These are phyloP conservation scores for Eristalis intricaria DNA, from an alignment of 2,888 invertebrate species.

Conservation along the genomic window DNA sequence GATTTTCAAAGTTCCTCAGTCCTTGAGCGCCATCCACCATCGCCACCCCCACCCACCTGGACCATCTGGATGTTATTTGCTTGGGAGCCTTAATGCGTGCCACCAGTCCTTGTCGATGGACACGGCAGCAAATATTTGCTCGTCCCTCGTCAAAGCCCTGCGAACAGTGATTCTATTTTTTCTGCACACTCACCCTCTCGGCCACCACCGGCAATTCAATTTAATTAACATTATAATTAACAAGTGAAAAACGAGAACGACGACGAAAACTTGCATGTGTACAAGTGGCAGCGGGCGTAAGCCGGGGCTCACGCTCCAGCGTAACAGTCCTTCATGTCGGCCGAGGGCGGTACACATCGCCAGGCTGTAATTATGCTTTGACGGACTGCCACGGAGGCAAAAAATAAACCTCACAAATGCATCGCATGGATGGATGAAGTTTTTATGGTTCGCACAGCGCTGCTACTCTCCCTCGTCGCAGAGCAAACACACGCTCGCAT, in stretches of 20 bases:
- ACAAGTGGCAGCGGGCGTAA: not conserved
- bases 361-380: slow-evolving; percentile 31
- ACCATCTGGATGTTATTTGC: not conserved
- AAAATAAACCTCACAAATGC: slow-evolving; percentile 7
- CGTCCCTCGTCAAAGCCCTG: not conserved
- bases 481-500: not conserved
- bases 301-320: not conserved
- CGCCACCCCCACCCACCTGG: not conserved
- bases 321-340: not conserved
- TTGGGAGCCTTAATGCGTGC: not conserved
- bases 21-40: not conserved
- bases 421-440: slow-evolving; percentile 31
- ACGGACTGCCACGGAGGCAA: slow-evolving; percentile 3
- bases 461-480: not conserved
- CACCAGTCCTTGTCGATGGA: not conserved
- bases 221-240: slow-evolving; percentile 41
- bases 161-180: not conserved
- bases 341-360: slow-evolving; percentile 6
- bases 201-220: slow-evolving; percentile 16
- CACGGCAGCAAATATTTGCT: slow-evolving; percentile 3
- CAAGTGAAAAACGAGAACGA: slow-evolving; percentile 5
- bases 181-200: not conserved
- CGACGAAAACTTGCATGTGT: not conserved
- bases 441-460: not conserved
- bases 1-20: not conserved